Evolutionary conservation across 2,113 vertebrate species (phyloP).

Genomic region (Raphicerus campestris): DNA sequence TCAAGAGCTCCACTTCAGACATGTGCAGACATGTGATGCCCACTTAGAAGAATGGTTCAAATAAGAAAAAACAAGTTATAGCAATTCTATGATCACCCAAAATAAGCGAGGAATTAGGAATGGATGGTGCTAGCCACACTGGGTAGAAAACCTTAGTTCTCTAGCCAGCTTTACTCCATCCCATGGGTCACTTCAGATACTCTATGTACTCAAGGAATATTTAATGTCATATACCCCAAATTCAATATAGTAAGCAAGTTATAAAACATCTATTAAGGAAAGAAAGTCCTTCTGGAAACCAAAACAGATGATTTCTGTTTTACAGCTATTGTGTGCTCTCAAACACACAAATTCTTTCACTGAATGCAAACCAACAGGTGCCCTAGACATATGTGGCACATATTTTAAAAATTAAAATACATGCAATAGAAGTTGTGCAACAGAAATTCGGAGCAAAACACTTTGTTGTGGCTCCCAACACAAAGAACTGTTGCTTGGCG

Average conservation of each 20-base stretch:
- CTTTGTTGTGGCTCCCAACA: not conserved
- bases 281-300: not conserved
- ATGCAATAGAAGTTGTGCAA: not conserved
- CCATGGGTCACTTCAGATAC: not conserved
- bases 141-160: not conserved
- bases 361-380: not conserved
- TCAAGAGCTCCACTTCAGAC: not conserved
- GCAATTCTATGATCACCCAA: not conserved
- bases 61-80: not conserved
- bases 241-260: not conserved
- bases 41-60: not conserved
- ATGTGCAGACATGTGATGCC: not conserved
- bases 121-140: rapidly evolving
- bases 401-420: not conserved
- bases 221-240: not conserved
- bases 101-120: not conserved
- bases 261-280: not conserved
- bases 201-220: not conserved
- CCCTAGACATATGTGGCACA: not conserved
- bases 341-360: not conserved
- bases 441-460: not conserved
- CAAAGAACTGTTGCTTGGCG: not conserved
- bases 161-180: not conserved
- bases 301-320: not conserved
- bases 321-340: not conserved